Percentiles rank a stretch among this genome's conserved stretches.
phyloP scores from a whole-genome alignment of 2,797 vertebrate genomes.

The Huso huso region DNA sequence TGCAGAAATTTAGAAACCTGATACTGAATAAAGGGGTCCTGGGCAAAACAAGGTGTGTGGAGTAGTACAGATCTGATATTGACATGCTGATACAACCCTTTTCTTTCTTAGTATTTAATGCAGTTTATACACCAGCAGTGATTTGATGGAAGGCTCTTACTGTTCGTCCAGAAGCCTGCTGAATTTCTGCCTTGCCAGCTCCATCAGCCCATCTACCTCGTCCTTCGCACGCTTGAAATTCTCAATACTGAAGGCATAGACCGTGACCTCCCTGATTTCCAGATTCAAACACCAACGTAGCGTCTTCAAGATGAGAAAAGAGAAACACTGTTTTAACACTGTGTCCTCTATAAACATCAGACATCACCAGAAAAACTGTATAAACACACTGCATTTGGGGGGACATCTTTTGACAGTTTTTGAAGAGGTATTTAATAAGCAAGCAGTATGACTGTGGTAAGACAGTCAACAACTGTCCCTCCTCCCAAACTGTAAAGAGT shows the following conservation, averaged over 20 bases:
- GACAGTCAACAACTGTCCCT: too few species aligned
- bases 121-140: background rate
- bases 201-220: conserved; percentile 91
- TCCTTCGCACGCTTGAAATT: conserved; percentile 92
- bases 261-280: conserved; percentile 86
- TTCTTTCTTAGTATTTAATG: background rate
- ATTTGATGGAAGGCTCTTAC: conserved; percentile 53
- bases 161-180: conserved; percentile 78
- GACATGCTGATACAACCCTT: background rate
- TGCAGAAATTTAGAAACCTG: too few species aligned
- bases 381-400: too few species aligned
- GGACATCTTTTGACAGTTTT: too few species aligned
- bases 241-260: conserved; percentile 98
- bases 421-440: too few species aligned
- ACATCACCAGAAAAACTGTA: too few species aligned
- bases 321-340: background rate
- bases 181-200: conserved; percentile 90
- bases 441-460: too few species aligned
- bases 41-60: background rate
- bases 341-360: too few species aligned
- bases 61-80: background rate
- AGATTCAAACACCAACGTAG: conserved; percentile 91
- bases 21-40: background rate
- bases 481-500: too few species aligned
- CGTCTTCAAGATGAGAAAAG: conserved; percentile 53